Evolutionary conservation across 2,888 invertebrate genomes (phyloP), one percentile per base, ranked within the genome.

Genomic region (Rutpela maculata): DNA sequence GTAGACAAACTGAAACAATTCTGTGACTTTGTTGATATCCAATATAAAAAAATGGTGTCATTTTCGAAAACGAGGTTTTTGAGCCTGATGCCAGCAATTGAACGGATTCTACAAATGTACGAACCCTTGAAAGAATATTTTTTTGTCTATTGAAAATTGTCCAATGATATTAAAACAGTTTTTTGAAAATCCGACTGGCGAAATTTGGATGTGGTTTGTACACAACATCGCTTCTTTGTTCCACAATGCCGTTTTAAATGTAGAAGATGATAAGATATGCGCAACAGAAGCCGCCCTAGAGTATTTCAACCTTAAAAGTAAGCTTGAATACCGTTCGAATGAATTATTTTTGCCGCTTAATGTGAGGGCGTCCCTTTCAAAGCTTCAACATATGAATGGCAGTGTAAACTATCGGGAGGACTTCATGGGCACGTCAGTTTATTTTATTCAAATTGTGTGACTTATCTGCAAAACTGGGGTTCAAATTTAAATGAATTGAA

Each of bases 151-250:
- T 43, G 72, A 76, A 19, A 76, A 76, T 38, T 72, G 72, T 59
- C 76, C 72, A n/a, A 76, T 66, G 19, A 43, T 76, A 66, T 55
- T 76, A 59, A 66, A 66, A 56, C 66, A 66, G 50, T 72, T 76
- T 66, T 76, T 76, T 60, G 11, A 71, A 17, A 72, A 76, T 59
- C 71, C 66, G 0, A 17, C 18, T 7, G 50, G 59, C 43, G 72
- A 76, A 76, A 57, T 59, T 67, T 76, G 59, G 72, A 71, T 76
- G 76, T 76, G 72, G 68, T 69, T 75, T 76, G 18, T 76, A 15
- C 66, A 76, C 72, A 76, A 76, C 35, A 31, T 72, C 15, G 50
- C 72, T 2, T 73, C 73, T 56, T 10, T 76, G n/a, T 72, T 76
- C 50, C 72, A 76, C 18, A 50, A 66, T 50, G 67, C 17, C 2